Base-by-base conservation (phyloP, 2,888 invertebrate genomes). In the Chaetogeoica ovagalla region DNA sequence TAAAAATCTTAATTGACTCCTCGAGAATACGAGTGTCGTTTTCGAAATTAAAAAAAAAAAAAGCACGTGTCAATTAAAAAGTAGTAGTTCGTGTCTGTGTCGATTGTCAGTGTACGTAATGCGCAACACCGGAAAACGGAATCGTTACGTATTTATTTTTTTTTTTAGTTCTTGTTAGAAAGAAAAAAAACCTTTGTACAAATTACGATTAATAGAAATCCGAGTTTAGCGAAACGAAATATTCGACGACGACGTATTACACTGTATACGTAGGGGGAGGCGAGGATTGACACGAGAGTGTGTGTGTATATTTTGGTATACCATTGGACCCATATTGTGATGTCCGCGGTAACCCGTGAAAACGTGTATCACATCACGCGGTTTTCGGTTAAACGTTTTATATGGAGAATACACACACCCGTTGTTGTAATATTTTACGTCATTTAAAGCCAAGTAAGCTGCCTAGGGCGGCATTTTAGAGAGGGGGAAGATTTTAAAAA, bases 1-100 rank as follows among this genome's bases (percentile, higher is more conserved):
- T 30, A 43, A 59, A 39, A 39, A 71, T 43, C 59, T 60, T 39
- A 71, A 71, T 43, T 43, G 23, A 11, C 39, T 71, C 30, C 30
- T 30, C 30, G 2, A 21, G 8, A 59, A 43, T 43, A 19, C 60
- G 30, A n/a, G 15, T 19, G 72, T 62, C 60, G 11, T 43, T 7
- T 48, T 48, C 52, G 0, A 52, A 62, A 62, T 62, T 62, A 2
- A n/a, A 62, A 73, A 62, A 48, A 2, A n/a, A 62, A 73, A 62
- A 48, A 19, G n/a, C 30, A 8, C n/a, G 37, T 62, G 52, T 30
- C n/a, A 52, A 73, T 62, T 48, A 73, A 30, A 30, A n/a, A n/a
- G n/a, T n/a, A 73, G 48, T 62, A n/a, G 48, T 73, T 43, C 2
- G 13, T 13, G 19, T 62, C 17, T 62, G 43, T 8, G 48, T 8